Evolutionary conservation across 2,797 vertebrate species (phyloP), one percentile per base, ranked within the genome.

Genomic region (Lagocephalus sceleratus): DNA sequence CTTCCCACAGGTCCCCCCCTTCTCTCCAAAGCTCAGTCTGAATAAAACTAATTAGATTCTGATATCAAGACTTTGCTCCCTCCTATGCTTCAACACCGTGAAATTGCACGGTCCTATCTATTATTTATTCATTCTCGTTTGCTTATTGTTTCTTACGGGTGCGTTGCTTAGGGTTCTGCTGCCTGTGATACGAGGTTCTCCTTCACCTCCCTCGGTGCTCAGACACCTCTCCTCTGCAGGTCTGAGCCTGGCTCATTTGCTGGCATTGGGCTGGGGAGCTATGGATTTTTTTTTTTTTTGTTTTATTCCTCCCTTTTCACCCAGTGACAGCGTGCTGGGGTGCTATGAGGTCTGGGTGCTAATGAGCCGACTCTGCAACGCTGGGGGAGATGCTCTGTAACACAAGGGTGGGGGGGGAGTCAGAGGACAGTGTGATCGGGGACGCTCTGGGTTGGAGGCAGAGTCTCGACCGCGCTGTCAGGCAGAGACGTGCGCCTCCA

Each of bases 351-450:
- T 90, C 92, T 94, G 94, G 92, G 92, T 97, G 94, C 94, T 97
- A 97, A 97, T 98, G 94, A 97, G 94, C 93, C 92, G 93, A 94
- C 91, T 93, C 93, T 95, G 95, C 95, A 97, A 94, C 94, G 91
- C 91, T 92, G 89, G 75, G 90, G 92, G 90, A 81, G 88, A 90
- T 87, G 90, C 91, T 90, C 85, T 86, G 69, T 78, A 92, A 88
- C 91, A 90, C 90, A 88, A 12, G 32, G 87, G 32, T n/a, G n/a
- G 12, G 8, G 91, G 90, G 91, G 91, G 90, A 78, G 71, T 75
- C 75, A 78, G 62, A 81, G 78, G 68, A 78, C 47, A 44, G 71
- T 63, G 68, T 74, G 60, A 68, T 70, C 73, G 20, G 75, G 50
- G 83, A 81, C 66, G 85, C 81, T 85, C 71, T 76, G 58, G 57